These are phyloP conservation scores for Sipha maydis DNA, from an alignment of 2,888 invertebrate species.

Conservation along the genomic window DNA sequence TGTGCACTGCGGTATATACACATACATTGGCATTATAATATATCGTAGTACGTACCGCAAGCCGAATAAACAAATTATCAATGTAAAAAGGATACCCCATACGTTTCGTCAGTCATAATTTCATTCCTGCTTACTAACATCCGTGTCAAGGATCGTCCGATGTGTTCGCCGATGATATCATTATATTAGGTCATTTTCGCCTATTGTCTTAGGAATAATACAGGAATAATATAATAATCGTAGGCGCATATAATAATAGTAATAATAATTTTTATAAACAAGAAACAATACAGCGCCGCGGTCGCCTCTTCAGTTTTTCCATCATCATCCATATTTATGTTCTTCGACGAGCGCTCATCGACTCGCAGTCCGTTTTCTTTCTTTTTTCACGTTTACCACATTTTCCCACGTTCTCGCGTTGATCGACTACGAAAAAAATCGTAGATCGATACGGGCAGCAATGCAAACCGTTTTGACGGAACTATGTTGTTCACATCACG, in stretches of 20 bases:
- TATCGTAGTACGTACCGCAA: background rate
- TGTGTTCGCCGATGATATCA: conserved; percentile 16
- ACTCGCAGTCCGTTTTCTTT: background rate
- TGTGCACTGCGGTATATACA: background rate
- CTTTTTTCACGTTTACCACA: background rate
- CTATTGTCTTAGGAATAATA: conserved; percentile 31
- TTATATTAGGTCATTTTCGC: conserved; percentile 21
- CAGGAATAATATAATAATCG: conserved; percentile 1
- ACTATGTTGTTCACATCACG: background rate
- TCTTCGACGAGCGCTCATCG: no score
- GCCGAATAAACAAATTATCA: background rate
- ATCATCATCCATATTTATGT: no score
- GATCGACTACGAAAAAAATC: background rate
- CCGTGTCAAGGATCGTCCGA: conserved; percentile 53
- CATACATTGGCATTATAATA: background rate
- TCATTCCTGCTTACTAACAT: conserved; percentile 6
- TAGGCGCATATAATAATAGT: background rate
- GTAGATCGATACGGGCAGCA: background rate
- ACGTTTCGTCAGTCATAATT: conserved; percentile 13
- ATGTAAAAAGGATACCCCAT: conserved; percentile 43
- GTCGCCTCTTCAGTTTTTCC: background rate
- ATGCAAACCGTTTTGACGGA: no score
- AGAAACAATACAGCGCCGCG: background rate
- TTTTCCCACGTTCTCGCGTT: background rate
- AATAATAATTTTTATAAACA: background rate